Percentiles rank a stretch among this genome's conserved stretches.
Conservation (phyloP, 2,113 vertebrate genomes). For the Bolborhynchus lineola region DNA sequence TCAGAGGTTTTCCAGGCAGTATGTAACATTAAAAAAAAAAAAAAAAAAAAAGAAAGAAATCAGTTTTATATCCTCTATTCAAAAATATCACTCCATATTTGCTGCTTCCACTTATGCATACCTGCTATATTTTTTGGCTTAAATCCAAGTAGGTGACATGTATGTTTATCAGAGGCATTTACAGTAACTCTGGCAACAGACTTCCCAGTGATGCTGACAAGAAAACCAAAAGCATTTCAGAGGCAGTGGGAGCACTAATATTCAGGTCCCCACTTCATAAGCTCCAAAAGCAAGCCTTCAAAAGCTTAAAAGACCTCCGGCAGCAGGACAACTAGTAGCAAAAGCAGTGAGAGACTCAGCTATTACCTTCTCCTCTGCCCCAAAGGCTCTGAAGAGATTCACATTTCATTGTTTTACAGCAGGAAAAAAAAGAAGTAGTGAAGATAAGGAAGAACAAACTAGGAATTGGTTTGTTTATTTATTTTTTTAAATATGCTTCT, state of each 20-base stretch:
- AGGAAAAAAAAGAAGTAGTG: not conserved
- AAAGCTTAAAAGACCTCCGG: not conserved
- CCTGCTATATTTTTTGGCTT: not conserved
- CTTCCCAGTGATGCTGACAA: not conserved
- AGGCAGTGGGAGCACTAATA: not conserved
- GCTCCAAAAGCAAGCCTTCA: not conserved
- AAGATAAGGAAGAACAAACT: not conserved
- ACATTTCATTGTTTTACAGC: not conserved
- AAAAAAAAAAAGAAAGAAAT: not conserved
- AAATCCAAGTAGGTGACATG: not conserved
- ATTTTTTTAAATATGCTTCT: not conserved
- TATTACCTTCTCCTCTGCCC: conserved; percentile 5
- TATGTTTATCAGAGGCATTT: not conserved
- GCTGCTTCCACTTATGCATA: not conserved
- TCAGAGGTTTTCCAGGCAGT: not conserved
- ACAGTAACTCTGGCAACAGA: not conserved
- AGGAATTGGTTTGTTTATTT: not conserved
- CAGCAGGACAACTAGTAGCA: not conserved
- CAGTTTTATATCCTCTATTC: not conserved
- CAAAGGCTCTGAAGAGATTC: not conserved
- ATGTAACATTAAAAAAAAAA: not conserved
- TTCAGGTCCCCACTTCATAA: not conserved
- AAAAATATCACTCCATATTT: not conserved
- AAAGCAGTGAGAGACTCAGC: not conserved
- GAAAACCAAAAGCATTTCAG: not conserved